Evolutionary conservation across 2,888 invertebrate species (phyloP).

Genomic region (Melangyna quadrimaculata): DNA sequence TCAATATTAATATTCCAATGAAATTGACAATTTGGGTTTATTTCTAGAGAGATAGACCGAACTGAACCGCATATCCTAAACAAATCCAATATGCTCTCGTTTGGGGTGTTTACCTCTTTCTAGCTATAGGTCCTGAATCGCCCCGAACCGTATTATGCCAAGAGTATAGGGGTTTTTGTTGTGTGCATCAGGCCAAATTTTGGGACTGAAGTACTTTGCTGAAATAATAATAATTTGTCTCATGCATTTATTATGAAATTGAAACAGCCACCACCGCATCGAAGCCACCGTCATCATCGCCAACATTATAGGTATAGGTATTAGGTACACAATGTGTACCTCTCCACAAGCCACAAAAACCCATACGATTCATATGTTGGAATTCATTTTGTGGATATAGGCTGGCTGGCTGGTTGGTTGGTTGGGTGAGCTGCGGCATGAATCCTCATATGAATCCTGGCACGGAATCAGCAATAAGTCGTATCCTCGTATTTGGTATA

Average conservation of each 20-base stretch:
- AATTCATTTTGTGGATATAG: slow-evolving; percentile 44
- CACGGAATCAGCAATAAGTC: background rate
- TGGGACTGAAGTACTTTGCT: slow-evolving; percentile 38
- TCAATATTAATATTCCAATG: slow-evolving; percentile 25
- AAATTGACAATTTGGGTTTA: slow-evolving; percentile 58
- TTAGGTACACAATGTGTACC: background rate
- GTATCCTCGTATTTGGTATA: background rate
- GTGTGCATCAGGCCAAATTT: background rate
- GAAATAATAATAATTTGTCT: slow-evolving; percentile 70
- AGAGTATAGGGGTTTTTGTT: background rate
- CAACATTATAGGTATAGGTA: slow-evolving; percentile 28
- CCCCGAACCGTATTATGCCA: background rate
- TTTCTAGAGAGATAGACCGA: slow-evolving; percentile 7
- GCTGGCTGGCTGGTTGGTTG: background rate
- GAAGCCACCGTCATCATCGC: slow-evolving; percentile 51
- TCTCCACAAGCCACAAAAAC: slow-evolving; percentile 44
- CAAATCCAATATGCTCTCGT: slow-evolving; percentile 29
- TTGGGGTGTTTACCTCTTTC: background rate
- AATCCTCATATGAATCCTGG: slow-evolving; percentile 40
- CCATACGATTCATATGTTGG: slow-evolving; percentile 52
- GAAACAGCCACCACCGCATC: slow-evolving; percentile 60
- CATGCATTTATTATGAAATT: slow-evolving; percentile 70
- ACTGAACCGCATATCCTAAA: slow-evolving; percentile 36
- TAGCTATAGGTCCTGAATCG: background rate
- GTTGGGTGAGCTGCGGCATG: slow-evolving; percentile 32